Base-by-base conservation (phyloP, 2,113 vertebrate species). In the Arothron firmamentum region DNA sequence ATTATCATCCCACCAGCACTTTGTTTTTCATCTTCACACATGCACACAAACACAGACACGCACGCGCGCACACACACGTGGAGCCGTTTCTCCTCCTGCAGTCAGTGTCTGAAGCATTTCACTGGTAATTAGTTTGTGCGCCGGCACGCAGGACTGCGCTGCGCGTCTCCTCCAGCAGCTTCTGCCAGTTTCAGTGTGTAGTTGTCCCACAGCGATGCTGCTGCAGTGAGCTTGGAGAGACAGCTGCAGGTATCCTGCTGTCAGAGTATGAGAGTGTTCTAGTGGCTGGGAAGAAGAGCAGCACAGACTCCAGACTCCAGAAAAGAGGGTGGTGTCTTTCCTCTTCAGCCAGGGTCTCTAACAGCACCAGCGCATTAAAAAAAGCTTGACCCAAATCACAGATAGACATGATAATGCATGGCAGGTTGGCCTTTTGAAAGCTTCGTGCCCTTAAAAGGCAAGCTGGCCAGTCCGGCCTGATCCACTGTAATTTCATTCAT, bases 381-480 rank as follows among this genome's bases (percentile, higher is more conserved):
- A 66, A 80, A 83, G 72, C 74, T 72, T 86, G 88, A 88, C 88
- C 88, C 77, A 90, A 80, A 89, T 89, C 83, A 82, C 81, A 81
- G 72, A 79, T 49, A 84, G 85, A 89, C 66, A 58, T 86, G 73
- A 89, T 83, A 82, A 83, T 38, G 71, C 62, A 67, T 86, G 87
- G 86, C 87, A 87, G 81, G 77, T 83, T 83, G 83, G 87, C 86
- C 87, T 87, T 88, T 88, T 87, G 77, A 86, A 85, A 83, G 82
- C 79, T 73, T 53, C 17, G 48, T 62, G 77, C 84, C 83, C 81
- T 82, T 82, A 56, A 84, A 79, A 86, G 76, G 72, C 82, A 61
- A 60, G 58, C 62, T 66, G 81, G 49, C 78, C 76, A 67, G 78
- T 86, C 59, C 34, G 48, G 31, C 74, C 72, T 68, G 53, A 75